Conservation (phyloP, 2,113 vertebrate species). For the Sphyrna mokarran region DNA sequence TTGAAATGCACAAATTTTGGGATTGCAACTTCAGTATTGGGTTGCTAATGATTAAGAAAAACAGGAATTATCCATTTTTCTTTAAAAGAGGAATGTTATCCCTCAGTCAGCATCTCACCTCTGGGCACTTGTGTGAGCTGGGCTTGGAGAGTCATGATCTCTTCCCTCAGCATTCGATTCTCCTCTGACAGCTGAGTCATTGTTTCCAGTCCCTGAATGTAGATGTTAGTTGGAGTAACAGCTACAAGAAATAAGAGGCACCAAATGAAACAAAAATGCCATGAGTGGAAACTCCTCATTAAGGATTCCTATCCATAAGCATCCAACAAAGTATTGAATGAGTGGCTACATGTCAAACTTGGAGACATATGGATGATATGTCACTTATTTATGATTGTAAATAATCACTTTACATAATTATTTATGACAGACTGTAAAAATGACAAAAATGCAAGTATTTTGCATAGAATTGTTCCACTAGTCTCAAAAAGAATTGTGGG, state of each 20-base stretch:
- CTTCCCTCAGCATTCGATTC: constrained; percentile 57
- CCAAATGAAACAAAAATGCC: background rate
- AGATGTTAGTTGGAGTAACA: constrained; percentile 66
- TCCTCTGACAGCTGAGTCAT: constrained; percentile 62
- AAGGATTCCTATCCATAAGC: background rate
- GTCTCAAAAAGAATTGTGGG: background rate
- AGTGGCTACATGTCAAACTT: background rate
- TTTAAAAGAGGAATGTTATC: background rate
- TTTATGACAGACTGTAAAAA: background rate
- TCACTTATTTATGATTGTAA: too few species aligned
- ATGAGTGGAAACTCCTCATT: background rate
- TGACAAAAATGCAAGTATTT: background rate
- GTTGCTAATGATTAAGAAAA: background rate
- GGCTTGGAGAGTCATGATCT: constrained; percentile 58
- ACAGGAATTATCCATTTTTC: background rate
- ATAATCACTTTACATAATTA: background rate
- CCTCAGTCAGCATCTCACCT: constrained; percentile 51
- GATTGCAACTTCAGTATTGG: background rate
- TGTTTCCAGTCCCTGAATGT: constrained; percentile 61
- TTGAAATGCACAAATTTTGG: background rate
- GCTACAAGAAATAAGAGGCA: constrained; percentile 35
- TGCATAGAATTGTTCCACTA: background rate
- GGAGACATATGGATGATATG: background rate
- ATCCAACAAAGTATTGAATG: background rate
- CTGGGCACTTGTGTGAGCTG: constrained; percentile 57